These are phyloP conservation scores for Idaea aversata DNA, from an alignment of 2,888 invertebrate species.

Conservation along the genomic window DNA sequence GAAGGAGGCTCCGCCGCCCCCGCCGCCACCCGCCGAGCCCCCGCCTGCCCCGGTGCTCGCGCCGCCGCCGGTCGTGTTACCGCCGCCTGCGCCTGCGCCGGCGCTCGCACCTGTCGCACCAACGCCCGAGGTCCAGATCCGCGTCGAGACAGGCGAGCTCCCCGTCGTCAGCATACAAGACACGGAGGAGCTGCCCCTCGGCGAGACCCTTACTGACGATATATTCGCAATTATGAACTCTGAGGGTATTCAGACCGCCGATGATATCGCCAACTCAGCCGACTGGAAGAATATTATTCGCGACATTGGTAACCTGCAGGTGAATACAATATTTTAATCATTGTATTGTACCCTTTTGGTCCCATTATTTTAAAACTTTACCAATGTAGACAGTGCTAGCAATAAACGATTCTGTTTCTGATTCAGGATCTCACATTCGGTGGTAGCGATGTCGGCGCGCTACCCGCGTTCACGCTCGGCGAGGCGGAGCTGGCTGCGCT, in stretches of 20 bases:
- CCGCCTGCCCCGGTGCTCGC: slow-evolving; percentile 62
- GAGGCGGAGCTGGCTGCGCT: slow-evolving; percentile 60
- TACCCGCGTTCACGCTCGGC: slow-evolving; percentile 53
- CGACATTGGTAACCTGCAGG: slow-evolving; percentile 74
- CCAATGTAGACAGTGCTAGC: neutral
- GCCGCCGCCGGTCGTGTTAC: slow-evolving; percentile 66
- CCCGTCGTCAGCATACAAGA: slow-evolving; percentile 78
- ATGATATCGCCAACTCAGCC: slow-evolving; percentile 70
- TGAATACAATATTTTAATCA: neutral
- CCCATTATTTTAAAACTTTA: neutral
- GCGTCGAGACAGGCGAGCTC: slow-evolving; percentile 69
- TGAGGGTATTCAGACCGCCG: slow-evolving; percentile 74
- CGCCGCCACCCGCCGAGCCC: slow-evolving; percentile 58
- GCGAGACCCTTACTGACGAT: slow-evolving; percentile 73
- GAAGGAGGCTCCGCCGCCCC: slow-evolving; percentile 64
- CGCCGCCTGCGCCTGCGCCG: slow-evolving; percentile 62
- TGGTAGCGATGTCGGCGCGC: slow-evolving; percentile 42
- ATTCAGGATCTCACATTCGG: slow-evolving; percentile 10
- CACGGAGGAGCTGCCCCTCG: slow-evolving; percentile 71
- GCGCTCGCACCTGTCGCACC: slow-evolving; percentile 61
- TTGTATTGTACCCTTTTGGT: no score
- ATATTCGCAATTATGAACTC: slow-evolving; percentile 77
- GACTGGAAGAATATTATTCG: slow-evolving; percentile 77
- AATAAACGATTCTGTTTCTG: neutral
- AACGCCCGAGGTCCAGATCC: slow-evolving; percentile 66